Evolutionary conservation across 1,140 invertebrate species (phyloP).

Genomic region (Varroa destructor): DNA sequence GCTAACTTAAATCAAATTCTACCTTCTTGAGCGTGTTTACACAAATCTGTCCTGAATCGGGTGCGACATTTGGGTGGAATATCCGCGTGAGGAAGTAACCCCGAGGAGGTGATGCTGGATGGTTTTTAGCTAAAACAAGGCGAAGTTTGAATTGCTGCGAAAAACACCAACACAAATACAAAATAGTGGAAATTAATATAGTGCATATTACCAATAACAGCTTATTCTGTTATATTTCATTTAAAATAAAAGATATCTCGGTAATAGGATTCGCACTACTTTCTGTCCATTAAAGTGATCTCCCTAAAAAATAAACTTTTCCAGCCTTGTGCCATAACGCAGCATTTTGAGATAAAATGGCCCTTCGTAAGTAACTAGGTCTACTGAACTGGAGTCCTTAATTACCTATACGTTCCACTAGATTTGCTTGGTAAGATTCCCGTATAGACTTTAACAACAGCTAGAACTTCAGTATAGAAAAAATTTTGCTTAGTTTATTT

Average conservation of each 20-base stretch:
- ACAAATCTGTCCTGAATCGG: constrained; percentile 80
- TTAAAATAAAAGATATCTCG: background rate
- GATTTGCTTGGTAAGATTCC: no score
- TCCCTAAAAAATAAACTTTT: no score
- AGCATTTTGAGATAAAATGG: no score
- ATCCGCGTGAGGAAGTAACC: constrained; percentile 91
- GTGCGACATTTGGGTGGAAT: constrained; percentile 89
- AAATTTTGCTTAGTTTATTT: no score
- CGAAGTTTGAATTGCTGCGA: constrained; percentile 60
- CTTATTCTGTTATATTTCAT: background rate
- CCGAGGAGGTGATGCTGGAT: constrained; percentile 80
- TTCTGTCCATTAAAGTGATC: background rate
- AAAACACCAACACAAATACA: background rate
- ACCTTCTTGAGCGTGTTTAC: constrained; percentile 89
- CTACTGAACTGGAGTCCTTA: no score
- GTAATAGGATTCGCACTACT: background rate
- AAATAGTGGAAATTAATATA: background rate
- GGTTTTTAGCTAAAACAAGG: constrained; percentile 77
- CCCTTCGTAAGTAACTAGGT: no score
- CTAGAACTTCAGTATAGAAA: no score
- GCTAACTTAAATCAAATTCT: no score
- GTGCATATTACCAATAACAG: background rate
- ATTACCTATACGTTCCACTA: no score
- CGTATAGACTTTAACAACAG: no score
- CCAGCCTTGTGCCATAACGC: no score